phyloP scores from a whole-genome alignment of 30 jellyfish, hydroid and myxozoan genomes.

The Cassiopea xamachana region DNA sequence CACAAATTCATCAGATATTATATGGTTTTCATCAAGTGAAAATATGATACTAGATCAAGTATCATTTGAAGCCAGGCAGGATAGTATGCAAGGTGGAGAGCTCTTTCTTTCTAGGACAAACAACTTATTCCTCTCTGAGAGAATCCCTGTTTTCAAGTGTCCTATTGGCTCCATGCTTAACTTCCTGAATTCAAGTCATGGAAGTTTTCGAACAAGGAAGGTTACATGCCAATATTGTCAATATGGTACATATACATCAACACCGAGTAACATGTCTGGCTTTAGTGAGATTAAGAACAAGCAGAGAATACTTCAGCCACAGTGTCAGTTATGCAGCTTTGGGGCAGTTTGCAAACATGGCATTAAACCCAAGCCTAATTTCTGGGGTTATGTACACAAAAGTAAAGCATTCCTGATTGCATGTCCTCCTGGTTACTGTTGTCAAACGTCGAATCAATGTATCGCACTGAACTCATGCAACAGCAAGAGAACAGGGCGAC shows the following conservation, averaged over 20 bases:
- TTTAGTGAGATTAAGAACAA: neutral
- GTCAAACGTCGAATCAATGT: slow-evolving; percentile 13
- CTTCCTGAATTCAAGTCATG: neutral
- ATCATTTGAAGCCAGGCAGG: neutral
- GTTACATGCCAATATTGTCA: neutral
- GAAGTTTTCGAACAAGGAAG: neutral
- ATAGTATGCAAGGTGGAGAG: neutral
- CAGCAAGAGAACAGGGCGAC: slow-evolving; percentile 20
- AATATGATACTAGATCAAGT: neutral
- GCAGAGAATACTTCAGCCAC: neutral
- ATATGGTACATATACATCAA: neutral
- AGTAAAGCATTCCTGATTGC: neutral
- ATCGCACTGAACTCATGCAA: slow-evolving; percentile 14
- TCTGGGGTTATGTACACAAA: slow-evolving; percentile 26
- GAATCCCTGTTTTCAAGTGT: neutral
- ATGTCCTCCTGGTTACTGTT: slow-evolving; percentile 49
- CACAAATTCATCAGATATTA: neutral
- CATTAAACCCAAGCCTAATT: slow-evolving; percentile 15
- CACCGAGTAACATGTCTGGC: neutral
- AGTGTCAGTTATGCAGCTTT: slow-evolving; percentile 21
- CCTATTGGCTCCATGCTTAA: neutral
- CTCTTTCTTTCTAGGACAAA: neutral
- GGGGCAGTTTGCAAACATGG: slow-evolving; percentile 24
- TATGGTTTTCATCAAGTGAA: neutral
- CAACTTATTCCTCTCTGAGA: neutral